Conservation (phyloP, 2,888 invertebrate genomes). For the Drosophila hamatofila region DNA sequence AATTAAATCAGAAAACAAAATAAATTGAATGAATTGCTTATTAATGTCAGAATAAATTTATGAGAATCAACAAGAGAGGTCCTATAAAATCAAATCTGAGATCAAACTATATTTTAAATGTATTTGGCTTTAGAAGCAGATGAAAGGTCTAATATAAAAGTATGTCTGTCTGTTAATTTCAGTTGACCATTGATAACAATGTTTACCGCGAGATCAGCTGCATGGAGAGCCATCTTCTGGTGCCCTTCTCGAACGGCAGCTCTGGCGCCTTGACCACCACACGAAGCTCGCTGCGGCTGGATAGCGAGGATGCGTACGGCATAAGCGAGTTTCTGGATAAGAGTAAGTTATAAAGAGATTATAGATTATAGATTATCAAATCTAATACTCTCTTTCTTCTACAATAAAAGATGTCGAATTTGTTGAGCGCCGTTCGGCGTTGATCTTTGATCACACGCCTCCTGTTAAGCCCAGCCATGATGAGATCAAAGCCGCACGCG, state of each 20-base stretch:
- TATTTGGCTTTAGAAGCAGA: too few relatives aligned
- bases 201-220: slow-evolving; percentile 90
- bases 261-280: slow-evolving; percentile 91
- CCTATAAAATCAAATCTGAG: too few relatives aligned
- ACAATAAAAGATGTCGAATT: slow-evolving; percentile 66
- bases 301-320: slow-evolving; percentile 86
- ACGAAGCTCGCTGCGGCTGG: slow-evolving; percentile 87
- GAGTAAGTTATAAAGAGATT: slow-evolving; percentile 60
- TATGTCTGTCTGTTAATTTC: slow-evolving; percentile 20
- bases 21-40: too few relatives aligned
- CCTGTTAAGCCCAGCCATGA: slow-evolving; percentile 89
- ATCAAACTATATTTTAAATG: too few relatives aligned
- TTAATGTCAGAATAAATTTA: too few relatives aligned
- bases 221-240: slow-evolving; percentile 90
- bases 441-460: slow-evolving; percentile 91
- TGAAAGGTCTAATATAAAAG: too few relatives aligned
- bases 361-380: background rate
- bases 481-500: slow-evolving; percentile 90
- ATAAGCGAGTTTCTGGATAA: slow-evolving; percentile 73
- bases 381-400: background rate
- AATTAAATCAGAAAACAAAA: too few relatives aligned
- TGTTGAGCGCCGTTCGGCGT: slow-evolving; percentile 87
- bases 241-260: slow-evolving; percentile 91
- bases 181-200: slow-evolving; percentile 91
- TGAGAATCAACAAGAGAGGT: too few relatives aligned